phyloP scores from a whole-genome alignment of 1,140 invertebrate species.

The Microplitis mediator region DNA sequence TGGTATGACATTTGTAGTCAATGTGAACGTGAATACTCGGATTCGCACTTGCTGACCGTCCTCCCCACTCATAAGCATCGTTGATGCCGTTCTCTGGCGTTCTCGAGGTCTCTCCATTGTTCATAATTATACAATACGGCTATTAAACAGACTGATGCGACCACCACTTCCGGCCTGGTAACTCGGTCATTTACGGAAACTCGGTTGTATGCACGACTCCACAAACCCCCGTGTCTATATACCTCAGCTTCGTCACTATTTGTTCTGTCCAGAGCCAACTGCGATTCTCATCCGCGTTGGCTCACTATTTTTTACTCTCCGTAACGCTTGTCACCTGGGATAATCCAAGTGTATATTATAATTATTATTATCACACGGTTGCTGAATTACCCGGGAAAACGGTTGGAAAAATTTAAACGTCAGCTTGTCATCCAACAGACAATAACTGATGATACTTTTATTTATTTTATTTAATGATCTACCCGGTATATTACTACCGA shows the following conservation, averaged over 20 bases:
- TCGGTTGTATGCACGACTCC: constrained; percentile 24
- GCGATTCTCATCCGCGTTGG: no score
- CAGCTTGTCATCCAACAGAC: no score
- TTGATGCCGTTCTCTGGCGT: neutral
- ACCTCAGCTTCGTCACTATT: constrained; percentile 13
- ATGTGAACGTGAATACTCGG: neutral
- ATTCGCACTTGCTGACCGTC: neutral
- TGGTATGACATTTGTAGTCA: neutral
- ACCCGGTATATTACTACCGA: no score
- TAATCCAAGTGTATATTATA: no score
- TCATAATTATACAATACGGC: constrained; percentile 64
- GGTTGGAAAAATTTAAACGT: no score
- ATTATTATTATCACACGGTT: no score
- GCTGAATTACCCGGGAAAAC: no score
- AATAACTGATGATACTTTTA: no score
- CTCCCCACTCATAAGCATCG: constrained; percentile 22
- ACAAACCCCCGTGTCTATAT: constrained; percentile 33
- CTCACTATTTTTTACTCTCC: no score
- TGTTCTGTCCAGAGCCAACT: neutral
- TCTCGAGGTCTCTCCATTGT: constrained; percentile 53
- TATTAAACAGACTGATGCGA: constrained; percentile 64
- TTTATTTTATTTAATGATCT: no score
- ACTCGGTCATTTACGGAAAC: constrained; percentile 55
- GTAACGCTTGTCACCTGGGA: no score
- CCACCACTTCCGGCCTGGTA: constrained; percentile 53